Percentiles rank a stretch among this genome's conserved stretches.
Conservation (phyloP, 2,888 invertebrate genomes). For the Chaetogeoica ovagalla region DNA sequence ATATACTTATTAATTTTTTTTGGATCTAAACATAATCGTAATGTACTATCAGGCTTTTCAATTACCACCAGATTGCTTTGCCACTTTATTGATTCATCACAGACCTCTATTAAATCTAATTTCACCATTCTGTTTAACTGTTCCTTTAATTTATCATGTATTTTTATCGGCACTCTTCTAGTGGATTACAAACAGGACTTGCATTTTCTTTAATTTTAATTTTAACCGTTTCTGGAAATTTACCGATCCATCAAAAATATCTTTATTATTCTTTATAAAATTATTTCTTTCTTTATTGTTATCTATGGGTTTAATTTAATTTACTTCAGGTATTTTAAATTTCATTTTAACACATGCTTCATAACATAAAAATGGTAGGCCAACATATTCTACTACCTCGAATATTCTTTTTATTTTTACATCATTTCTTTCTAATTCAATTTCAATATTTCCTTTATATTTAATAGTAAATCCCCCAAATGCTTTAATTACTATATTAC, state of each 20-base stretch:
- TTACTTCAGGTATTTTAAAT: neutral
- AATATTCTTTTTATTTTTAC: neutral
- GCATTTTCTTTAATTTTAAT: neutral
- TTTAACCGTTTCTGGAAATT: neutral
- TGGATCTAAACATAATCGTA: conserved; percentile 55
- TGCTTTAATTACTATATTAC: neutral
- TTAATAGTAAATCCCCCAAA: neutral
- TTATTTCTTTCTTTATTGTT: neutral
- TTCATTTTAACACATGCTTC: neutral
- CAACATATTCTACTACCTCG: neutral
- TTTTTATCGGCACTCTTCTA: neutral
- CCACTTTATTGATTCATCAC: conserved; percentile 55
- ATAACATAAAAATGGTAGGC: neutral
- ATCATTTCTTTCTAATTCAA: neutral
- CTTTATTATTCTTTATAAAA: neutral
- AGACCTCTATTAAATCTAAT: neutral
- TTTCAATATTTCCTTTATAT: neutral
- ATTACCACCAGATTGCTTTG: conserved; percentile 55
- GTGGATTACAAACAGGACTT: neutral
- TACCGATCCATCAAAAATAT: neutral
- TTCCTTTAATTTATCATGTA: conserved; percentile 3
- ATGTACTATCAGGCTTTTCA: conserved; percentile 54
- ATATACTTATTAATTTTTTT: conserved; percentile 55
- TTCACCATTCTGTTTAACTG: neutral
- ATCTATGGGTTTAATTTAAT: no score